phyloP scores from a whole-genome alignment of 1,140 invertebrate genomes.

The Andricus grossulariae region DNA sequence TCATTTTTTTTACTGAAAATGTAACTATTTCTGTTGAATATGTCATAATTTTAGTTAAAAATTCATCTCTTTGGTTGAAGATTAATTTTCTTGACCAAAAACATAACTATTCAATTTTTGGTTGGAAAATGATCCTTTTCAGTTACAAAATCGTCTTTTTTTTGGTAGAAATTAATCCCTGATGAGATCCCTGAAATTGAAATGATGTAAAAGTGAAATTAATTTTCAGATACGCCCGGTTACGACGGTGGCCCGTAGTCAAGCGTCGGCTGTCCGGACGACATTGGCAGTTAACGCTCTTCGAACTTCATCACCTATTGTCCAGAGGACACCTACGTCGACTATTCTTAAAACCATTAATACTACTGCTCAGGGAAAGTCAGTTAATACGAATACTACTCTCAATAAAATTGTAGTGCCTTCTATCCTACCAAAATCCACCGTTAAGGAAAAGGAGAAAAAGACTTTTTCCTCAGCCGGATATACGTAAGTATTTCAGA shows the following conservation, averaged over 20 bases:
- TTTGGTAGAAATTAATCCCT: too few species aligned
- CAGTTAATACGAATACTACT: conserved; percentile 66
- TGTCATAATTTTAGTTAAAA: too few species aligned
- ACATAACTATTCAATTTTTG: too few species aligned
- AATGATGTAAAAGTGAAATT: neutral
- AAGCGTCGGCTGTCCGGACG: conserved; percentile 65
- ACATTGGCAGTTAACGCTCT: conserved; percentile 63
- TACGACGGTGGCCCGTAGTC: conserved; percentile 59
- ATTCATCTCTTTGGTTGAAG: too few species aligned
- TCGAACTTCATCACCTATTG: conserved; percentile 61
- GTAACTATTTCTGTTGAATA: too few species aligned
- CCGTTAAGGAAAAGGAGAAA: conserved; percentile 81
- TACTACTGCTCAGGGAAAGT: conserved; percentile 64
- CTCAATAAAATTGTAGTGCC: conserved; percentile 74
- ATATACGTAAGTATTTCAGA: conserved; percentile 70
- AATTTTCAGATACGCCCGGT: conserved; percentile 58
- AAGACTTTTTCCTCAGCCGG: conserved; percentile 78
- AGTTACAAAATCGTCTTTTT: too few species aligned
- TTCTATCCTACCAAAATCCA: conserved; percentile 72
- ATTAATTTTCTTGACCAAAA: too few species aligned
- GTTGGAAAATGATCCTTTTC: too few species aligned
- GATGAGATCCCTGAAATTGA: too few species aligned
- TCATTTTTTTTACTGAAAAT: too few species aligned
- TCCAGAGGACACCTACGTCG: conserved; percentile 67
- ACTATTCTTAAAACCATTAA: conserved; percentile 65